Conservation (phyloP, 1,140 invertebrate species). For the Panagrolaimus sp. region DNA sequence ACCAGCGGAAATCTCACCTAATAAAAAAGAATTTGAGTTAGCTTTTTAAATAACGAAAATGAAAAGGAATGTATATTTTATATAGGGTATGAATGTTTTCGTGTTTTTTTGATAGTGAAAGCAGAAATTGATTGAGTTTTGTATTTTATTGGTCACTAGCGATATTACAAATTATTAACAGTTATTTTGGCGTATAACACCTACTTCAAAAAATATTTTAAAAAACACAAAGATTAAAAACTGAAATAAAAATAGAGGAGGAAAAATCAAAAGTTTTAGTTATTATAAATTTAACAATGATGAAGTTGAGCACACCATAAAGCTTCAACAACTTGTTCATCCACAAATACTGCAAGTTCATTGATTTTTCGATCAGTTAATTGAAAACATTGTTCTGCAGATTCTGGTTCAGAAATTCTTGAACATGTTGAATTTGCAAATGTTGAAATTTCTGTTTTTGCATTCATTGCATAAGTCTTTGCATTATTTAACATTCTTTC, state of each 20-base stretch:
- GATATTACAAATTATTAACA: no score
- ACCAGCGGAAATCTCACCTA: no score
- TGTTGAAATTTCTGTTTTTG: constrained; percentile 35
- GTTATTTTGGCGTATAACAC: constrained; percentile 11
- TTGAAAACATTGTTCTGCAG: constrained; percentile 33
- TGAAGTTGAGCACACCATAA: constrained; percentile 16
- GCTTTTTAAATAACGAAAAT: no score
- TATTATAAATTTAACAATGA: background rate
- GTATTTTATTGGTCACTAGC: no score
- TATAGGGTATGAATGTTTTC: no score
- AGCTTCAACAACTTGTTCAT: constrained; percentile 29
- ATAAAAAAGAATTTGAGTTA: no score
- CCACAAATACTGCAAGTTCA: constrained; percentile 37
- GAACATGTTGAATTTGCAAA: constrained; percentile 37
- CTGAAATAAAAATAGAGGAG: background rate
- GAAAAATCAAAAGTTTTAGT: no score
- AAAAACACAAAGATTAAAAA: background rate
- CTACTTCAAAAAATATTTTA: background rate
- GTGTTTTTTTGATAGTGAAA: no score
- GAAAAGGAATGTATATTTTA: no score
- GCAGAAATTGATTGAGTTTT: no score
- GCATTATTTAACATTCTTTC: constrained; percentile 40
- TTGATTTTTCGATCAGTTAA: constrained; percentile 40
- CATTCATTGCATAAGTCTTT: constrained; percentile 36
- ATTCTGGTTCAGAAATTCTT: constrained; percentile 18